Evolutionary conservation across 2,888 invertebrate species (phyloP).

Genomic region (Drosophila mimetica): DNA sequence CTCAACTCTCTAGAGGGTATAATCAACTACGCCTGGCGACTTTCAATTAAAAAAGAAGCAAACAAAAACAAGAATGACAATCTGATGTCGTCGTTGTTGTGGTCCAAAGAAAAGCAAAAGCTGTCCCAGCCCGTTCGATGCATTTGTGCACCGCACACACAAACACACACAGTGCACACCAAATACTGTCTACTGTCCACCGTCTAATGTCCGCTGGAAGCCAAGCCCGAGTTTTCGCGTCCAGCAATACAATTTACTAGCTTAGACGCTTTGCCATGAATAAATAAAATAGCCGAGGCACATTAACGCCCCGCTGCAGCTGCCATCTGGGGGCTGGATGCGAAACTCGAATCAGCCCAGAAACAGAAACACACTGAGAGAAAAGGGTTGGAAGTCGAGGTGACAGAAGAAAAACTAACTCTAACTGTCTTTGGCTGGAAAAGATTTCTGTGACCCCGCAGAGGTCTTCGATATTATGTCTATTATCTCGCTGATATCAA

Average conservation of each 20-base stretch:
- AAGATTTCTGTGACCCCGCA: too few relatives aligned
- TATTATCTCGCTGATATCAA: too few relatives aligned
- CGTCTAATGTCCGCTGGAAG: slow-evolving; percentile 39
- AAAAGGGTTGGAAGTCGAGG: neutral
- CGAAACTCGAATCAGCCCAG: slow-evolving; percentile 73
- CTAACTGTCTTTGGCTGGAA: too few relatives aligned
- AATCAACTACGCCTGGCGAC: slow-evolving; percentile 74
- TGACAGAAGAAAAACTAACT: too few relatives aligned
- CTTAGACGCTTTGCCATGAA: slow-evolving; percentile 78
- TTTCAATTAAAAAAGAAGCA: slow-evolving; percentile 79
- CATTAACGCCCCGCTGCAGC: slow-evolving; percentile 80
- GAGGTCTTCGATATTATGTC: neutral
- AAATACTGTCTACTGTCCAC: slow-evolving; percentile 22
- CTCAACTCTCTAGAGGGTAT: slow-evolving; percentile 51
- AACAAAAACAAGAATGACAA: slow-evolving; percentile 77
- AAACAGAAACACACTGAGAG: slow-evolving; percentile 53
- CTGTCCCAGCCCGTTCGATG: slow-evolving; percentile 70
- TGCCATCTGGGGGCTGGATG: slow-evolving; percentile 68
- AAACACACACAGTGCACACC: neutral
- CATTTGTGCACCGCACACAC: slow-evolving; percentile 33
- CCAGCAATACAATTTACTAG: slow-evolving; percentile 79
- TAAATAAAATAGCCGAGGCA: slow-evolving; percentile 80
- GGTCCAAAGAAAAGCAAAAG: slow-evolving; percentile 78
- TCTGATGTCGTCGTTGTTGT: slow-evolving; percentile 73
- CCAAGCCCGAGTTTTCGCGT: slow-evolving; percentile 59